A percentile compares a stretch with the other conserved stretches of the same genome.
Evolutionary conservation across 2,113 vertebrate species (phyloP).

Genomic region (Uropsilus gracilis): DNA sequence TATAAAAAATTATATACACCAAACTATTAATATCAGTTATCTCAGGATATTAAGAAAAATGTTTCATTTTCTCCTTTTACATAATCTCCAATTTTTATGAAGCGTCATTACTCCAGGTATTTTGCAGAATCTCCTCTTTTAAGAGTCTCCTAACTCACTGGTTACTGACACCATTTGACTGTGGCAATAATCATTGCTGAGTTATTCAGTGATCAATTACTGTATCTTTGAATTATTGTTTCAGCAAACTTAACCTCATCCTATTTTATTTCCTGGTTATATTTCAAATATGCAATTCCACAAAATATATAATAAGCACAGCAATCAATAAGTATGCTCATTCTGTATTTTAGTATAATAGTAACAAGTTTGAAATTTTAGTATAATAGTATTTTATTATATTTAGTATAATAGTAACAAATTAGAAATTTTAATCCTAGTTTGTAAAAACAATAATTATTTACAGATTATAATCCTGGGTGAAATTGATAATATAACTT

Average conservation of each 20-base stretch:
- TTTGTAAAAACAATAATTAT: slow-evolving; percentile 30
- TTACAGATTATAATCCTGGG: not conserved
- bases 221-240: slow-evolving; percentile 33
- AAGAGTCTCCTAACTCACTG: not conserved
- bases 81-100: not conserved
- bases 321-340: not conserved
- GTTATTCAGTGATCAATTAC: not conserved
- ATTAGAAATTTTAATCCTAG: not conserved
- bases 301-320: not conserved
- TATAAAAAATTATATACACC: not conserved
- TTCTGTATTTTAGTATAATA: not conserved
- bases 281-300: slow-evolving; percentile 19
- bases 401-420: not conserved
- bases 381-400: not conserved
- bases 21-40: not conserved
- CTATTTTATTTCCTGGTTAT: not conserved
- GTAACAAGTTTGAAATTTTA: not conserved
- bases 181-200: not conserved
- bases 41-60: not conserved
- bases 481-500: not conserved
- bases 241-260: not conserved
- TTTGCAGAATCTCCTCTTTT: not conserved
- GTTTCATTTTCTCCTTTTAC: no score
- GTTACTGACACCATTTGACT: not conserved
- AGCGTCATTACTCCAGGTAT: not conserved